Evolutionary conservation across 23 tunicate genomes (phyloP), one percentile per base, ranked within the genome.

Genomic region (Oikopleura albicans): DNA sequence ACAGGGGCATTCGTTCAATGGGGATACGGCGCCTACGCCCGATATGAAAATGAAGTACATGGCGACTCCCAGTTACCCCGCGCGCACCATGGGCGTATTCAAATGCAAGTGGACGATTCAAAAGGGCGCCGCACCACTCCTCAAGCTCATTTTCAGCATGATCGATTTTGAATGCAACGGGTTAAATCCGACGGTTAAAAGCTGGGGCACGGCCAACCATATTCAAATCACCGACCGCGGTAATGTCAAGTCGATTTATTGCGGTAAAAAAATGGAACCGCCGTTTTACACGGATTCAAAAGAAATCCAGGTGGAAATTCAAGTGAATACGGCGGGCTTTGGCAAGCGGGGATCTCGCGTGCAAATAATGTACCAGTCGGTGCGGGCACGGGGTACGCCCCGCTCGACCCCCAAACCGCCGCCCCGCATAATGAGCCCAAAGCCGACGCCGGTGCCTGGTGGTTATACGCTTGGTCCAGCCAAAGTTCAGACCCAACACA

Each of bases 101-200:
- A 71, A 71, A 71, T 71, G 79, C 79, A 71, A 71, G 37, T 71
- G 79, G 79, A 71, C 79, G 4, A 71, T 71, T 16, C 79, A 71
- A 29, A 71, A 29, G 79, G 79, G 36, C 37, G 36, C 27, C 28
- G 33, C 34, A 2, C 79, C 79, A 2, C 79, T 71, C 4, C 28
- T 71, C 28, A 71, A 71, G 37, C 79, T 71, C 36, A 71, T 71
- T 16, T 71, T 71, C 79, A 71, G 35, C 79, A 12, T 29, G 35
- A 71, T 71, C 37, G 79, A 71, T 29, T 71, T 71, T 37, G 79
- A 71, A 37, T 71, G 79, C 79, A 71, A 71, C 37, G 79, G 79
- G 79, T 29, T 71, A 16, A 71, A 71, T 29, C 79, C 79, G 31
- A 71, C 27, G 2, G 79, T 71, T 4, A 27, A 31, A 31, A 12